Evolutionary conservation across 2,888 invertebrate genomes (phyloP), one percentile per base, ranked within the genome.

Genomic region (Athalia cordata): DNA sequence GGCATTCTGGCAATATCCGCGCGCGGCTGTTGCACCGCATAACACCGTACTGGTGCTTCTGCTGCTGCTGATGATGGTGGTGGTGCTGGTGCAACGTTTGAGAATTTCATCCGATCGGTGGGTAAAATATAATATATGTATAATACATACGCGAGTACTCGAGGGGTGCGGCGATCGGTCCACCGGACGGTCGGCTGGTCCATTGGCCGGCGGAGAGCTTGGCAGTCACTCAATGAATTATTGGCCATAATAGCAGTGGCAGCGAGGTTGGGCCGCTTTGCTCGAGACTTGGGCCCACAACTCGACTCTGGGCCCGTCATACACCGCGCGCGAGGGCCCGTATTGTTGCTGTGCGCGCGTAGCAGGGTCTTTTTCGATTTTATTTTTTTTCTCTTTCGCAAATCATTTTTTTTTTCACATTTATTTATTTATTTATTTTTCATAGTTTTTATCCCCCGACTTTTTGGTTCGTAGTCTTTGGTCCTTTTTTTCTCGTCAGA

Each of bases 231-330:
- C 89, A 88, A 89, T 89, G 89, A 89, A 89, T 89, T 89, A 89
- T 89, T 89, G 89, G 87, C 89, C 89, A 89, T 89, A 89, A 89
- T 89, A 89, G 89, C 89, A 89, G 89, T 89, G 89, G 89, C 86
- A 85, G 84, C 82, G 82, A 82, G 83, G 83, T 83, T 86, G 85
- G 84, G 83, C 86, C 84, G 79, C 79, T 80, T 79, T 81, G 62
- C 78, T 80, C 80, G 80, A 80, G 82, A 83, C 85, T 82, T 77
- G 81, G 80, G 85, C 82, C 83, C 84, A 84, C 84, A 82, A 83
- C 85, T 84, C 84, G 83, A 82, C 82, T 81, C 83, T 77, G 77
- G 79, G 29, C 77, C 80, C 79, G 62, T 80, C 78, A 75, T 76
- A 81, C 78, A 77, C 29, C 0, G 29, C 29, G 29, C 29, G 70